phyloP scores from a whole-genome alignment of 2,797 vertebrate species.

The Spheniscus humboldti region DNA sequence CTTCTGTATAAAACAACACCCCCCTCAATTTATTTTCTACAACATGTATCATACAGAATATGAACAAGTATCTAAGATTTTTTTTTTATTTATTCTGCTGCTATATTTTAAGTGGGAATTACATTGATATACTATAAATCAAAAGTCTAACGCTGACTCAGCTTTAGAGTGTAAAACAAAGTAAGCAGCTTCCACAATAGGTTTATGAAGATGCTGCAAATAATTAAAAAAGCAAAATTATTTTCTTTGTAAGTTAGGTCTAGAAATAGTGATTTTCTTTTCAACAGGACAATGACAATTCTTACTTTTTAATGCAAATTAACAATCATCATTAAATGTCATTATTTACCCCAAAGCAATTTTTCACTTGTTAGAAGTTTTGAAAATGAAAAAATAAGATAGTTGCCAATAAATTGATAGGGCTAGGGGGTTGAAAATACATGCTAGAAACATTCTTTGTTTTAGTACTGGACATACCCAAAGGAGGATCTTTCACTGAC shows the following conservation, averaged over 20 bases:
- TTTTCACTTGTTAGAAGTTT: neutral
- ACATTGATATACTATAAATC: constrained; percentile 2
- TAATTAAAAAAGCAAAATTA: neutral
- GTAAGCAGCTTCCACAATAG: neutral
- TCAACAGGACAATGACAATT: neutral
- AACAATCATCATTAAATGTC: neutral
- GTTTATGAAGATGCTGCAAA: neutral
- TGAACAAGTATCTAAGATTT: neutral
- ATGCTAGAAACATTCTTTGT: neutral
- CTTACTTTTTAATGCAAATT: neutral
- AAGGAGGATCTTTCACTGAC: neutral
- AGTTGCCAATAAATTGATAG: neutral
- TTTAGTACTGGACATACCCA: neutral
- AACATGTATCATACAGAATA: neutral
- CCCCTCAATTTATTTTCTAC: neutral
- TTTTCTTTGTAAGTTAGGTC: neutral
- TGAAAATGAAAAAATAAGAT: neutral
- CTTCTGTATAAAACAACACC: neutral
- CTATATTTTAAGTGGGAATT: constrained; percentile 1
- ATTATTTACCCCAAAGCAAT: neutral
- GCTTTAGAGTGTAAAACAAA: constrained; percentile 31
- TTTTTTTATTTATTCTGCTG: neutral
- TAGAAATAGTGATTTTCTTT: neutral
- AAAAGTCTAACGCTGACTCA: neutral
- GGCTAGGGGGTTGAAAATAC: neutral